Conservation (phyloP, 2,113 vertebrate genomes). For the Tragelaphus scriptus region DNA sequence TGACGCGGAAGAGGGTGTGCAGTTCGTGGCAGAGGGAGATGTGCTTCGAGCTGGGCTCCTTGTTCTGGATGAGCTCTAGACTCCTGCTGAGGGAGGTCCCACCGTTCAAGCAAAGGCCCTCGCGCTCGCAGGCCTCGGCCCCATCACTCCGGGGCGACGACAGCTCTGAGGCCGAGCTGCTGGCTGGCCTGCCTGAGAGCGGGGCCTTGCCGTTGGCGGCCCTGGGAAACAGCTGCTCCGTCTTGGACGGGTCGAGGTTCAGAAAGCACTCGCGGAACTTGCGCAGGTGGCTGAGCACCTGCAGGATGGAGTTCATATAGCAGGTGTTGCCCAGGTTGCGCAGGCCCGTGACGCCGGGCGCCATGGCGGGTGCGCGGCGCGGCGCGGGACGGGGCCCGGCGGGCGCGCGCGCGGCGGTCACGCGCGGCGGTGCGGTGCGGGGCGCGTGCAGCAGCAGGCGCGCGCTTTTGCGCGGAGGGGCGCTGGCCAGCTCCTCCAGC, state of each 20-base stretch:
- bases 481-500: constrained; percentile 90
- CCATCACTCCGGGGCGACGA: constrained; percentile 71
- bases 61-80: constrained; percentile 92
- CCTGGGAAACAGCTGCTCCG: constrained; percentile 93
- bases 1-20: constrained; percentile 98
- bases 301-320: constrained; percentile 99
- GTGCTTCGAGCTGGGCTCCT: constrained; percentile 94
- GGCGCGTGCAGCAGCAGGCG: constrained; percentile 89
- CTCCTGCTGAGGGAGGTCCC: constrained; percentile 80
- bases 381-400: constrained; percentile 73
- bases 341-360: constrained; percentile 95
- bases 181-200: constrained; percentile 76
- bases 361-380: constrained; percentile 83
- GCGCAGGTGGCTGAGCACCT: constrained; percentile 98
- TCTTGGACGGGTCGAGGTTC: constrained; percentile 94
- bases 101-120: constrained; percentile 79
- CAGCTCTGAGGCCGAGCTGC: constrained; percentile 74
- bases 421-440: constrained; percentile 82
- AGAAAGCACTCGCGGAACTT: constrained; percentile 99
- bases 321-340: constrained; percentile 98
- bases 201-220: constrained; percentile 84
- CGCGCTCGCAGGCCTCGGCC: constrained; percentile 74
- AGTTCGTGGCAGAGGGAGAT: constrained; percentile 98
- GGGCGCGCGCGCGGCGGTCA: constrained; percentile 71
- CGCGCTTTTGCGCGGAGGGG: constrained; percentile 95